phyloP scores from a whole-genome alignment of 2,113 vertebrate genomes.

The Carassius auratus region DNA sequence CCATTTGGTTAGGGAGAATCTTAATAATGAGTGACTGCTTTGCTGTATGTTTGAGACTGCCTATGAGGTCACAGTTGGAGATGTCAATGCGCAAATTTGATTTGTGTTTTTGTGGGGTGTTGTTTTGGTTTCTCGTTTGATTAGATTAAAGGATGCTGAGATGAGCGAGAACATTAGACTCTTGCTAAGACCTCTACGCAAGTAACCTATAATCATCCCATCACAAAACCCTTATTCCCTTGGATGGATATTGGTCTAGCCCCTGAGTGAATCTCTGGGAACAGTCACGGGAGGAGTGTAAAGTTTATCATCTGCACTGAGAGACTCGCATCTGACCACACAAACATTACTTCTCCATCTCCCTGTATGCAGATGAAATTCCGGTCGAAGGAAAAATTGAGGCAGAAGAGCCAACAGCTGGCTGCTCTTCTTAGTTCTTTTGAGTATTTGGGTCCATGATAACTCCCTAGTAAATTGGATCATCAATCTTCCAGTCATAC shows the following conservation, averaged over 20 bases:
- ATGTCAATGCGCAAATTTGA: not conserved
- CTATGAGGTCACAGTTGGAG: slow-evolving; percentile 20
- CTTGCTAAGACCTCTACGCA: not conserved
- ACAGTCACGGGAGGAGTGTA: not conserved
- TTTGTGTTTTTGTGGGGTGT: slow-evolving; percentile 3
- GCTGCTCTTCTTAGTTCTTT: slow-evolving; percentile 44
- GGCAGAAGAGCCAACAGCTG: slow-evolving; percentile 47
- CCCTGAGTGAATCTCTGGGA: slow-evolving; percentile 33
- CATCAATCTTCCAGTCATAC: slow-evolving; percentile 76
- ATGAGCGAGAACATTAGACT: slow-evolving; percentile 22
- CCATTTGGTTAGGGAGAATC: slow-evolving; percentile 39
- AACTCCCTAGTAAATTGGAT: slow-evolving; percentile 75
- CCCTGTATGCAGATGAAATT: slow-evolving; percentile 47
- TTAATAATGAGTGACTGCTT: slow-evolving; percentile 48
- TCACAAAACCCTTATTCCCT: not conserved
- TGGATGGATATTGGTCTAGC: slow-evolving; percentile 20
- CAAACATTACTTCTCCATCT: slow-evolving; percentile 16
- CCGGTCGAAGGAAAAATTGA: slow-evolving; percentile 52
- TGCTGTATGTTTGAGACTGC: slow-evolving; percentile 31
- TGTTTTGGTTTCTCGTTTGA: slow-evolving; percentile 23
- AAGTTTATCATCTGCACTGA: slow-evolving; percentile 44
- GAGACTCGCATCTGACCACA: slow-evolving; percentile 37
- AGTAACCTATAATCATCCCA: slow-evolving; percentile 18
- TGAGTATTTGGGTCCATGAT: slow-evolving; percentile 66
- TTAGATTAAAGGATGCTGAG: slow-evolving; percentile 10